A percentile compares a stretch with the other conserved stretches of the same genome.
Evolutionary conservation across 2,113 vertebrate species (phyloP).

Genomic region (Thamnaconus septentrionalis): DNA sequence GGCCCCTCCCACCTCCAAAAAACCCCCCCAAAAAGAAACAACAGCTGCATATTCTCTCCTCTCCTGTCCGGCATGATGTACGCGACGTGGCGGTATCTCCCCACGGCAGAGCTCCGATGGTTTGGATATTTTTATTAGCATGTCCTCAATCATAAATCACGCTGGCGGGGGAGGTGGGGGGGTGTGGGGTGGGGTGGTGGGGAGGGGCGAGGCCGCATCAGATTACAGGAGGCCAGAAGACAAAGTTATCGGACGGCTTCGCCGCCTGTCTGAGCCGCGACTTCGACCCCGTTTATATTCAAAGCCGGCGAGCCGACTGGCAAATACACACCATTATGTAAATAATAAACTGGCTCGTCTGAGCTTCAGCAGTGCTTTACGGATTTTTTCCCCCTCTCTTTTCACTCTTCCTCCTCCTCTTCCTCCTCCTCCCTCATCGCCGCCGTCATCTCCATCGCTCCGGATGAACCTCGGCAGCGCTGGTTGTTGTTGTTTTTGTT

Average conservation of each 20-base stretch:
- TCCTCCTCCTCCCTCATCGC: conserved; percentile 17
- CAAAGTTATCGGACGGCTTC: conserved; percentile 68
- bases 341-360: conserved; percentile 37
- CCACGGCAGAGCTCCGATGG: conserved; percentile 76
- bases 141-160: conserved; percentile 84
- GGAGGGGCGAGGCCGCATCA: conserved; percentile 70
- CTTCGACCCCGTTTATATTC: conserved; percentile 1
- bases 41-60: conserved; percentile 55
- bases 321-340: conserved; percentile 72
- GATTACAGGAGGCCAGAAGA: conserved; percentile 71
- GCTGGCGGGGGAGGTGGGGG: conserved; percentile 35
- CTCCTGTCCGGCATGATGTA: conserved; percentile 80
- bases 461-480: too few species aligned
- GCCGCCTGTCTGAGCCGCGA: conserved; percentile 47
- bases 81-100: conserved; percentile 73
- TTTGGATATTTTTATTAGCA: conserved; percentile 84
- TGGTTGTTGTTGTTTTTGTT: too few species aligned
- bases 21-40: conserved; percentile 48
- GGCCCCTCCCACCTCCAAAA: background rate
- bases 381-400: conserved; percentile 5
- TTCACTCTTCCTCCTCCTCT: background rate
- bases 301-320: conserved; percentile 7
- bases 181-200: conserved; percentile 23
- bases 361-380: conserved; percentile 39
- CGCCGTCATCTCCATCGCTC: conserved; percentile 14